Percentiles rank a stretch among this genome's conserved stretches.
These are phyloP conservation scores for Augiades crinisus DNA, from an alignment of 2,888 invertebrate species.

Conservation along the genomic window DNA sequence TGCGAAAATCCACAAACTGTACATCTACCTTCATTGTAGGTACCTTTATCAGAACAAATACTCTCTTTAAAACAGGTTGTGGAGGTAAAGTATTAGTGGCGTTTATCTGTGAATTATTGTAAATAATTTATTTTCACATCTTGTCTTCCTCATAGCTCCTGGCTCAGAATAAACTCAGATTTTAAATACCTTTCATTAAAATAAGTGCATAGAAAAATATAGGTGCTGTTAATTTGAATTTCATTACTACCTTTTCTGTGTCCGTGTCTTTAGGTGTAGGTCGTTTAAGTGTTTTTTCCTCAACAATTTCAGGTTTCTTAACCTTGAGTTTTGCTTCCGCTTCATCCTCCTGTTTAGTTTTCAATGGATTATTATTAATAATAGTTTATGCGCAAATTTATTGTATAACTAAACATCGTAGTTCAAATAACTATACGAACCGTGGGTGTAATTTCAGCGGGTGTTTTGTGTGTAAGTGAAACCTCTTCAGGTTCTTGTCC, in stretches of 20 bases:
- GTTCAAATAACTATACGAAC: conserved; percentile 59
- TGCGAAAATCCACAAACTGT: conserved; percentile 14
- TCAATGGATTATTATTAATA: too few relatives aligned
- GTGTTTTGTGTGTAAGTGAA: conserved; percentile 74
- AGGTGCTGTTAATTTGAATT: conserved; percentile 8
- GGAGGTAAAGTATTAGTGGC: conserved; percentile 43
- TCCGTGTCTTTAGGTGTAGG: conserved; percentile 60
- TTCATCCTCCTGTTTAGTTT: conserved; percentile 54
- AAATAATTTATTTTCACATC: conserved; percentile 19
- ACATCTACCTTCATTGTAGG: conserved; percentile 36
- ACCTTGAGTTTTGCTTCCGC: conserved; percentile 72
- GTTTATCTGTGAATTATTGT: conserved; percentile 55
- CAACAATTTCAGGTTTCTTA: conserved; percentile 73
- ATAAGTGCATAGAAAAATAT: conserved; percentile 2
- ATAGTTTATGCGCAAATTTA: too few relatives aligned
- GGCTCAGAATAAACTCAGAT: conserved; percentile 17
- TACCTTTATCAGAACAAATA: conserved; percentile 64
- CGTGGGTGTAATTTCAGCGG: conserved; percentile 70
- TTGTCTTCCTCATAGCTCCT: conserved; percentile 18
- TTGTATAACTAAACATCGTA: not conserved
- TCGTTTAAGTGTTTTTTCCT: conserved; percentile 69
- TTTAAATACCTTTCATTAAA: conserved; percentile 8
- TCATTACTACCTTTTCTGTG: conserved; percentile 50
- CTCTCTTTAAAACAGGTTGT: conserved; percentile 51
- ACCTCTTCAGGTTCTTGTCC: conserved; percentile 70